Evolutionary conservation across 2,888 invertebrate species (phyloP).

Genomic region (Brachyptera putata): DNA sequence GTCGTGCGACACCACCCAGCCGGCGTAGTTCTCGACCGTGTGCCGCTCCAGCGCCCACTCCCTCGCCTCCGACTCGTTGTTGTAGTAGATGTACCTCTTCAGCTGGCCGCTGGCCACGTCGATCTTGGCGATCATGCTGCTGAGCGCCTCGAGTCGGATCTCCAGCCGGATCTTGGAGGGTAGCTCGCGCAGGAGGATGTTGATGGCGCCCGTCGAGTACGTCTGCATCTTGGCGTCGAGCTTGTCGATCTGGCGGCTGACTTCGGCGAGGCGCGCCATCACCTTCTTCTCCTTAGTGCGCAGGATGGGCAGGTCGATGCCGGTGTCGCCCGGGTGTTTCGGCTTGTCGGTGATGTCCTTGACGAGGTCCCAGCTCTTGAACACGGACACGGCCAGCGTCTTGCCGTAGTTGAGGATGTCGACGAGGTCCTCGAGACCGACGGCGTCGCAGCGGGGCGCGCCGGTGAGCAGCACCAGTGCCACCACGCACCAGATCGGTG

Average conservation of each 20-base stretch:
- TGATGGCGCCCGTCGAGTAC: slow-evolving; percentile 33
- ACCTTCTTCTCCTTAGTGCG: slow-evolving; percentile 58
- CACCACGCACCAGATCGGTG: neutral
- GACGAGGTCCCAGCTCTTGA: slow-evolving; percentile 39
- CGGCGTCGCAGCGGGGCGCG: neutral
- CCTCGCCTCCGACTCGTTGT: slow-evolving; percentile 20
- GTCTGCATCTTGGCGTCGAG: slow-evolving; percentile 42
- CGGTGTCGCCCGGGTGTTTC: slow-evolving; percentile 51
- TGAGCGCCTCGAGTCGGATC: slow-evolving; percentile 57
- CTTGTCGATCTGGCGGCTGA: slow-evolving; percentile 44
- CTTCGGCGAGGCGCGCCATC: slow-evolving; percentile 49
- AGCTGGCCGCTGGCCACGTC: slow-evolving; percentile 17
- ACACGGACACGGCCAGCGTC: slow-evolving; percentile 35
- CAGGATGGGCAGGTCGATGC: slow-evolving; percentile 57
- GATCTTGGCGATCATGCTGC: slow-evolving; percentile 51
- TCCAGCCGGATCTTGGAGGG: slow-evolving; percentile 54
- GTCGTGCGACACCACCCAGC: slow-evolving; percentile 63
- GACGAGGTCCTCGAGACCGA: slow-evolving; percentile 15
- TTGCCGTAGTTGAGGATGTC: slow-evolving; percentile 37
- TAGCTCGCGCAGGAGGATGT: slow-evolving; percentile 41
- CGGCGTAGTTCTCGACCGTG: slow-evolving; percentile 68
- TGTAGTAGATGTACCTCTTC: slow-evolving; percentile 26
- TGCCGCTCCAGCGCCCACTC: slow-evolving; percentile 37
- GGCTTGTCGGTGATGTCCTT: slow-evolving; percentile 39
- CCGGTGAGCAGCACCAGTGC: neutral